Conservation (phyloP, 2,888 invertebrate species). For the Choristoneura rosaceana region DNA sequence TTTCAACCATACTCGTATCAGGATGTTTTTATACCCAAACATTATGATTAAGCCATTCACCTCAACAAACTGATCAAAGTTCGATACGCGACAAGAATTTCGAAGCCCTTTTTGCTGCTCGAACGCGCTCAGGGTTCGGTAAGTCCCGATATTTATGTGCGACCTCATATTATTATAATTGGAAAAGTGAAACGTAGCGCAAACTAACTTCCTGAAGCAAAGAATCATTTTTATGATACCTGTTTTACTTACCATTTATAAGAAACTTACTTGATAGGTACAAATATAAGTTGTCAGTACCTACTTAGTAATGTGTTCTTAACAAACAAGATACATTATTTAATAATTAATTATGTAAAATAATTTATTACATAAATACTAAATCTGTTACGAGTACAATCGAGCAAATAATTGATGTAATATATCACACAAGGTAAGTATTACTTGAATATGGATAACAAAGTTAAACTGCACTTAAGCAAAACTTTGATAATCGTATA, state of each 20-base stretch:
- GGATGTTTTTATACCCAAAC: too few species aligned
- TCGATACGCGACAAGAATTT: slow-evolving; percentile 19
- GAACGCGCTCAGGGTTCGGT: slow-evolving; percentile 3
- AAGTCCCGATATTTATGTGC: slow-evolving; percentile 21
- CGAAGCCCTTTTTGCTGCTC: slow-evolving; percentile 27
- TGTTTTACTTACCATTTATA: too few species aligned
- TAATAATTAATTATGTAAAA: too few species aligned
- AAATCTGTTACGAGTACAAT: too few species aligned
- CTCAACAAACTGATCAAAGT: slow-evolving; percentile 10
- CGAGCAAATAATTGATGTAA: neutral
- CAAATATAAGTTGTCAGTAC: too few species aligned
- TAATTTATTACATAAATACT: too few species aligned
- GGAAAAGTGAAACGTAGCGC: slow-evolving; percentile 16
- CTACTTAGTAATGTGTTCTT: too few species aligned
- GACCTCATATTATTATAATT: slow-evolving; percentile 12
- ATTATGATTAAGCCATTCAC: neutral
- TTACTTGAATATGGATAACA: neutral
- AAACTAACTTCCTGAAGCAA: neutral
- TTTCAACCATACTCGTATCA: too few species aligned
- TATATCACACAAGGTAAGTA: slow-evolving; percentile 1
- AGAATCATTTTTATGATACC: too few species aligned
- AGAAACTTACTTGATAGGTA: too few species aligned
- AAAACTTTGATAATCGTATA: slow-evolving; percentile 1
- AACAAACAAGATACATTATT: too few species aligned
- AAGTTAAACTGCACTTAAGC: slow-evolving; percentile 1